These are phyloP conservation scores for Camelus dromedarius DNA, from an alignment of 2,113 vertebrate genomes.

Conservation along the genomic window DNA sequence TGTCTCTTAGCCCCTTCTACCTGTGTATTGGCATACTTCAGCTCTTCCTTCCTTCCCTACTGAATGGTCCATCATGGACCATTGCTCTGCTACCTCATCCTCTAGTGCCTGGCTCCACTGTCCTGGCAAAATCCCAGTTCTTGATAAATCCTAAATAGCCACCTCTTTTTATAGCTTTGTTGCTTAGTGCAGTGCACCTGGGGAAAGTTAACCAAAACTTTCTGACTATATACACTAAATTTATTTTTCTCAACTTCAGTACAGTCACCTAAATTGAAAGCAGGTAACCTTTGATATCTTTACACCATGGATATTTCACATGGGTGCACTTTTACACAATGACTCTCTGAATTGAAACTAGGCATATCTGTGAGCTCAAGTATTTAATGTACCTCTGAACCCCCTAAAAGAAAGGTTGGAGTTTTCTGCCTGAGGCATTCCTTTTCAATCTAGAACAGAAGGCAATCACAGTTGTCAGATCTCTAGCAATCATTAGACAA, in stretches of 20 bases:
- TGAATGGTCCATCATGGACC: background rate
- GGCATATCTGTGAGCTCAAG: background rate
- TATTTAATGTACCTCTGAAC: constrained; percentile 27
- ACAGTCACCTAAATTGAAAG: background rate
- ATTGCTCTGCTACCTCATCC: background rate
- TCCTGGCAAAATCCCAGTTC: background rate
- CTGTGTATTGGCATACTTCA: background rate
- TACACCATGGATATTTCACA: background rate
- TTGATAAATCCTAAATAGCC: background rate
- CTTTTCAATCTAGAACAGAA: constrained; percentile 3
- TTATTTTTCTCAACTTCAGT: constrained; percentile 18
- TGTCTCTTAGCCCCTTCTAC: background rate
- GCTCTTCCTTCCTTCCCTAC: constrained; percentile 13
- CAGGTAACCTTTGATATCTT: background rate
- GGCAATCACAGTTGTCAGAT: background rate
- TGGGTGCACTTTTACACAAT: constrained; percentile 7
- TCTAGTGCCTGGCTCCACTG: background rate
- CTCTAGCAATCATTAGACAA: background rate
- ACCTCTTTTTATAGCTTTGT: background rate
- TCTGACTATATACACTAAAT: background rate
- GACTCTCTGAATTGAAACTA: constrained; percentile 4
- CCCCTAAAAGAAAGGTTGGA: background rate
- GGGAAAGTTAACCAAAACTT: constrained; percentile 8
- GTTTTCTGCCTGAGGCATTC: background rate
- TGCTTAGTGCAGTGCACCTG: background rate